phyloP scores from a whole-genome alignment of 2,888 invertebrate species.

The Rhagophthalmus giganteus region DNA sequence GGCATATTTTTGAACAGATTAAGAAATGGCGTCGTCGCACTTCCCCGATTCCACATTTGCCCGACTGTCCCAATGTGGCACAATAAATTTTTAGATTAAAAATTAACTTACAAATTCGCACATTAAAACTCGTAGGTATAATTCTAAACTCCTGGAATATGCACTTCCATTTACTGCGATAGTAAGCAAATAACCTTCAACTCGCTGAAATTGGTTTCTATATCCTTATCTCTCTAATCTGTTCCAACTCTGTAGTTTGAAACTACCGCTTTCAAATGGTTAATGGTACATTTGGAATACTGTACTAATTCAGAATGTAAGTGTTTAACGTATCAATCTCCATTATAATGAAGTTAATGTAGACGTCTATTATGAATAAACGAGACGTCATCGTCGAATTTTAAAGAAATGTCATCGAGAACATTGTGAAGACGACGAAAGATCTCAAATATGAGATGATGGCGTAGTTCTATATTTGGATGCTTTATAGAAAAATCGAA shows the following conservation, averaged over 20 bases:
- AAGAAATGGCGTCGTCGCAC: too few relatives aligned
- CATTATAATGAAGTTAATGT: background rate
- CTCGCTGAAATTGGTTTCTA: constrained; percentile 19
- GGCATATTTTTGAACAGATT: too few relatives aligned
- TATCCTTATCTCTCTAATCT: constrained; percentile 27
- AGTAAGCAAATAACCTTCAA: constrained; percentile 26
- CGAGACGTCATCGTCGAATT: too few relatives aligned
- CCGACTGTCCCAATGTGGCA: too few relatives aligned
- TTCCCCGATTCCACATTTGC: too few relatives aligned
- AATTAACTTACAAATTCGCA: too few relatives aligned
- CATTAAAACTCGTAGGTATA: too few relatives aligned
- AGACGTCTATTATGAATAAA: too few relatives aligned
- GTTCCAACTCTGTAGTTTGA: constrained; percentile 20
- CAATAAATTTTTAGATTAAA: too few relatives aligned
- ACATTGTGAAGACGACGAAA: background rate
- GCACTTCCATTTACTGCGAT: constrained; percentile 14
- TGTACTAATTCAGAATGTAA: constrained; percentile 5
- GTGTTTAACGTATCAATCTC: background rate
- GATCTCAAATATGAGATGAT: background rate
- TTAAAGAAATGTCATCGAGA: background rate
- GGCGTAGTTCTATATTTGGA: constrained; percentile 7
- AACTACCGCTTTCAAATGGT: constrained; percentile 20
- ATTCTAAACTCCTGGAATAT: background rate
- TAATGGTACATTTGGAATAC: constrained; percentile 18
- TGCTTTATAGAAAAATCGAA: constrained; percentile 22